These are phyloP conservation scores for Tenebrosternarchus preto DNA, from an alignment of 2,113 vertebrate genomes.

Conservation along the genomic window DNA sequence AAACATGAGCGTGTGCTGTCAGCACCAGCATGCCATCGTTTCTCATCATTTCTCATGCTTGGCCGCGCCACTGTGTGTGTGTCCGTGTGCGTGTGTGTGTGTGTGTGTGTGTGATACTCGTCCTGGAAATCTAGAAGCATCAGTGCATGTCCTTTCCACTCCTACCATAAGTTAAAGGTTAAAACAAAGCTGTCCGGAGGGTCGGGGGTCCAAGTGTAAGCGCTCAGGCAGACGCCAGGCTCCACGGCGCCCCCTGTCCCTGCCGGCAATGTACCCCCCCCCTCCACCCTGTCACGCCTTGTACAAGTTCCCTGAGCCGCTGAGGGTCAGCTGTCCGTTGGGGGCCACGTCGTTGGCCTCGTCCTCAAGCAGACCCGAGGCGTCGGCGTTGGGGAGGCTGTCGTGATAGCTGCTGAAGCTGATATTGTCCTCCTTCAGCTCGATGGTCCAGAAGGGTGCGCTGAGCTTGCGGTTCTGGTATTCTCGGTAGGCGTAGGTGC, in stretches of 20 bases:
- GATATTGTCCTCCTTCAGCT: conserved; percentile 89
- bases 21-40: no score
- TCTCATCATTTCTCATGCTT: no score
- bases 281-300: conserved; percentile 70
- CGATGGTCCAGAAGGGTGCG: conserved; percentile 89
- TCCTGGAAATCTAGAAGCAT: conserved; percentile 36
- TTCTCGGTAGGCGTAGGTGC: conserved; percentile 83
- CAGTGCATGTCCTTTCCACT: not conserved
- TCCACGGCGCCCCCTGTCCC: not conserved
- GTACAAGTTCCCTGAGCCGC: conserved; percentile 79
- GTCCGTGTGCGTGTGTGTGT: not conserved
- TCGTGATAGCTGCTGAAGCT: conserved; percentile 90
- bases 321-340: conserved; percentile 83
- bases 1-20: not conserved
- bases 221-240: not conserved
- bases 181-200: conserved; percentile 7
- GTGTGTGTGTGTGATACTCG: not conserved
- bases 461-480: conserved; percentile 86
- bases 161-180: conserved; percentile 4
- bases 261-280: not conserved
- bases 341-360: conserved; percentile 79
- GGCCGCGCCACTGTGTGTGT: no score
- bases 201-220: not conserved
- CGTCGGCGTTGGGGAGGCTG: conserved; percentile 85
- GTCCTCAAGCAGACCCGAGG: conserved; percentile 83